Evolutionary conservation across 1,140 invertebrate species (phyloP).

Genomic region (Triops longicaudatus): DNA sequence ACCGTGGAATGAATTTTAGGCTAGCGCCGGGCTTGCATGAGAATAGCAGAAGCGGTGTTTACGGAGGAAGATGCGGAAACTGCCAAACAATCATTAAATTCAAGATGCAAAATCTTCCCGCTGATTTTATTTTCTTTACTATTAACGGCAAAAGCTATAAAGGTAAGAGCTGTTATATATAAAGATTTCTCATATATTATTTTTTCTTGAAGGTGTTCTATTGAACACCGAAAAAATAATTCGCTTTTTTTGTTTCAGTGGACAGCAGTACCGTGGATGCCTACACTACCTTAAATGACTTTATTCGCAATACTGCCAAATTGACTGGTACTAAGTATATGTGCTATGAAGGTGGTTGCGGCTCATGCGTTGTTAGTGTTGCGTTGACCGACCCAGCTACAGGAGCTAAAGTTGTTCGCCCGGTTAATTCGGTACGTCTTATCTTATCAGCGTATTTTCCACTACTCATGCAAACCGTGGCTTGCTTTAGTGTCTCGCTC

Average conservation of each 20-base stretch:
- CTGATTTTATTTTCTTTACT: not conserved
- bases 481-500: slow-evolving; percentile 53
- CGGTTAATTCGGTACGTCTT: slow-evolving; percentile 60
- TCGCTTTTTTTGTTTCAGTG: not conserved
- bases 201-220: not conserved
- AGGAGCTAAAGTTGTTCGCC: slow-evolving; percentile 47
- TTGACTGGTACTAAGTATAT: slow-evolving; percentile 68
- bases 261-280: slow-evolving; percentile 17
- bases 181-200: not conserved
- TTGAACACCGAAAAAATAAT: no score
- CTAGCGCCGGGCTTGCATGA: not conserved
- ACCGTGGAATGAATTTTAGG: not conserved
- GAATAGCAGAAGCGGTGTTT: not conserved
- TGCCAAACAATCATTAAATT: not conserved
- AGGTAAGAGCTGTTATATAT: not conserved
- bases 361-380: slow-evolving; percentile 63
- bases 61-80: slow-evolving; percentile 1
- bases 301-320: slow-evolving; percentile 54
- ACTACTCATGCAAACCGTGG: not conserved
- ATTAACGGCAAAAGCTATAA: slow-evolving; percentile 1
- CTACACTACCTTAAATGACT: slow-evolving; percentile 49
- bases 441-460: not conserved
- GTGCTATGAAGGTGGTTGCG: slow-evolving; percentile 76
- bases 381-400: slow-evolving; percentile 45
- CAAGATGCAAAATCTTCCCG: not conserved